Evolutionary conservation across 37 sponge, comb jelly and placozoan species (phyloP).

Genomic region (Ephydatia muelleri): DNA sequence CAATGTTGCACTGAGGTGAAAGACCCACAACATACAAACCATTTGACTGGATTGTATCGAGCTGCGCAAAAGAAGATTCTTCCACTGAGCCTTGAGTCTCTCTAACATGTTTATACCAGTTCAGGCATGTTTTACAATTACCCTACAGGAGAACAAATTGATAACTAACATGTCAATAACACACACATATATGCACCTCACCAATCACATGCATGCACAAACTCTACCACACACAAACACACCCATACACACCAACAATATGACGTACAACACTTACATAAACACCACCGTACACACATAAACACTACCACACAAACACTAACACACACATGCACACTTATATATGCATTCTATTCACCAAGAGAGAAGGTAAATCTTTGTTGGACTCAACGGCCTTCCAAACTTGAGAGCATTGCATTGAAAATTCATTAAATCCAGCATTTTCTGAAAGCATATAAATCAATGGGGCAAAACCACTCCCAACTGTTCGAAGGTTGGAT

Average conservation of each 20-base stretch:
- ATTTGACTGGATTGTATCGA: constrained; percentile 50
- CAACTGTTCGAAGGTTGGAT: constrained; percentile 59
- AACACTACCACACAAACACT: not conserved
- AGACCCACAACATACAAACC: constrained; percentile 52
- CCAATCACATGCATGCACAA: too few species aligned
- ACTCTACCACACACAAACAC: too few species aligned
- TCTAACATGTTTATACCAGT: constrained; percentile 71
- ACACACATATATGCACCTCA: too few species aligned
- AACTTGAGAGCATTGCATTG: constrained; percentile 17
- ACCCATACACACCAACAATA: too few species aligned
- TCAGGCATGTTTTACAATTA: constrained; percentile 41
- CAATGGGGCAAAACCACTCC: constrained; percentile 49
- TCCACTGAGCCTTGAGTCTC: constrained; percentile 73
- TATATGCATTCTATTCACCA: constrained; percentile 32
- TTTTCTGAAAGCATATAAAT: constrained; percentile 31
- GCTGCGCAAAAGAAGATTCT: constrained; percentile 58
- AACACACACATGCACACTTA: not conserved
- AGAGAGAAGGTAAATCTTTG: constrained; percentile 25
- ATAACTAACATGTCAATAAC: too few species aligned
- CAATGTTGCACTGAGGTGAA: not conserved
- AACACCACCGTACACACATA: too few species aligned
- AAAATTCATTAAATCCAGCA: constrained; percentile 23
- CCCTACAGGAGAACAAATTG: not conserved
- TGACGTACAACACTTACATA: too few species aligned
- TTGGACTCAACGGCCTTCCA: constrained; percentile 40